A percentile compares a stretch with the other conserved stretches of the same genome.
phyloP scores from a whole-genome alignment of 2,113 vertebrate genomes.

The Steatornis caripensis region DNA sequence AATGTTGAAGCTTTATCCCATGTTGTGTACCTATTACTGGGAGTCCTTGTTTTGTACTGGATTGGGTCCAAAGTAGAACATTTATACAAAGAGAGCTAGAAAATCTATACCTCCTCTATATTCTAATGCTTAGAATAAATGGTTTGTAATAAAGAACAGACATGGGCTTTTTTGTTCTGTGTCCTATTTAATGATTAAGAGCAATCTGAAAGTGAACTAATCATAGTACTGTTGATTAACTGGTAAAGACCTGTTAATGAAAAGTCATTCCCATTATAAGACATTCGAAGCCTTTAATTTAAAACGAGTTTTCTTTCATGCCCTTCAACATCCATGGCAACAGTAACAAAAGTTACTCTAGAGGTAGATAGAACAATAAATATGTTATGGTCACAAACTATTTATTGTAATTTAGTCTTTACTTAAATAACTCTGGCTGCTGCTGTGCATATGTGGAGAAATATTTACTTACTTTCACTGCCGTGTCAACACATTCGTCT shows the following conservation, averaged over 20 bases:
- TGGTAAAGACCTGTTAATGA: slow-evolving; percentile 7
- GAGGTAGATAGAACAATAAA: neutral
- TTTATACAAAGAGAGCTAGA: neutral
- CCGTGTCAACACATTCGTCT: neutral
- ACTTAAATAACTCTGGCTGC: neutral
- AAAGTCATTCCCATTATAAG: neutral
- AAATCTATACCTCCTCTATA: neutral
- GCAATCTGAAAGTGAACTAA: neutral
- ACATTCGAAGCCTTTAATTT: neutral
- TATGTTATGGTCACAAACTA: neutral
- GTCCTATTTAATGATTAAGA: neutral
- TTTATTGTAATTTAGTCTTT: neutral
- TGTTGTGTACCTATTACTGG: neutral
- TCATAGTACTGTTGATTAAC: neutral
- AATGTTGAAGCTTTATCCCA: neutral
- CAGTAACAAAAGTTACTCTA: slow-evolving; percentile 10
- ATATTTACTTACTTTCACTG: neutral
- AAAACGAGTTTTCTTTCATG: neutral
- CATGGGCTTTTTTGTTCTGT: neutral
- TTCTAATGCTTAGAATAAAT: neutral
- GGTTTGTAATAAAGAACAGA: neutral
- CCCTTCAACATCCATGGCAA: neutral
- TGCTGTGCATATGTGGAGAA: neutral
- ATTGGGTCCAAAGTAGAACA: neutral
- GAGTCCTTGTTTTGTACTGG: neutral